Evolutionary conservation across 2,113 vertebrate species (phyloP).

Genomic region (Microtus oregoni): DNA sequence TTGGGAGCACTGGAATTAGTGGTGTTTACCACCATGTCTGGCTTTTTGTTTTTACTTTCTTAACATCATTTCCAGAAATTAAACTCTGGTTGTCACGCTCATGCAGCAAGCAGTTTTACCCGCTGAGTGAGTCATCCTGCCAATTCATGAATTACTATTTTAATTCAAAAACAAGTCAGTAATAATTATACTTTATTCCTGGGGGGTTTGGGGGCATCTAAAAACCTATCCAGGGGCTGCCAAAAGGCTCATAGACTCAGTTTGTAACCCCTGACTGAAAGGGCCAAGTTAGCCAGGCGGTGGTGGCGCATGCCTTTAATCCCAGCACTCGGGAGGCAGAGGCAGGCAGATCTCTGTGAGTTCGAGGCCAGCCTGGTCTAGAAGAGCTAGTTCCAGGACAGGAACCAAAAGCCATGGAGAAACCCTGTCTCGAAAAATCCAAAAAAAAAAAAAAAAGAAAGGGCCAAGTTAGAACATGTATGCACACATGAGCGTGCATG

Average conservation of each 20-base stretch:
- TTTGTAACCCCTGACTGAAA: constrained; percentile 12
- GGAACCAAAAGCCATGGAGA: too few species aligned
- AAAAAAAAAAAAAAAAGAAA: too few species aligned
- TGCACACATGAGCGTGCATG: neutral
- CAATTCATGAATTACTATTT: neutral
- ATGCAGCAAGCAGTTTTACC: neutral
- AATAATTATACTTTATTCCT: neutral
- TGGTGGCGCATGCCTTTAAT: too few species aligned
- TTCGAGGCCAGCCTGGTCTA: too few species aligned
- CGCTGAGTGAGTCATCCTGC: neutral
- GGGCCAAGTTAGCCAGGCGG: neutral
- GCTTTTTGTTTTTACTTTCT: neutral
- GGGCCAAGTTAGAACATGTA: neutral
- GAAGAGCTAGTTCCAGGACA: too few species aligned
- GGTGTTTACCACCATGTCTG: too few species aligned
- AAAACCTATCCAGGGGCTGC: neutral
- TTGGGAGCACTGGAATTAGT: neutral
- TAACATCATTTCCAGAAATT: neutral
- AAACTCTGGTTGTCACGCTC: neutral
- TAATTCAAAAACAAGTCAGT: neutral
- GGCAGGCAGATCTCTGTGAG: too few species aligned
- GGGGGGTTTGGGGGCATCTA: neutral
- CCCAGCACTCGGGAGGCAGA: too few species aligned
- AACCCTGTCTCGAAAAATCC: too few species aligned
- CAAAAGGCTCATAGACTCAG: neutral